Conservation (phyloP, 2,888 invertebrate genomes). For the Vannuccia rotundouncinata region DNA sequence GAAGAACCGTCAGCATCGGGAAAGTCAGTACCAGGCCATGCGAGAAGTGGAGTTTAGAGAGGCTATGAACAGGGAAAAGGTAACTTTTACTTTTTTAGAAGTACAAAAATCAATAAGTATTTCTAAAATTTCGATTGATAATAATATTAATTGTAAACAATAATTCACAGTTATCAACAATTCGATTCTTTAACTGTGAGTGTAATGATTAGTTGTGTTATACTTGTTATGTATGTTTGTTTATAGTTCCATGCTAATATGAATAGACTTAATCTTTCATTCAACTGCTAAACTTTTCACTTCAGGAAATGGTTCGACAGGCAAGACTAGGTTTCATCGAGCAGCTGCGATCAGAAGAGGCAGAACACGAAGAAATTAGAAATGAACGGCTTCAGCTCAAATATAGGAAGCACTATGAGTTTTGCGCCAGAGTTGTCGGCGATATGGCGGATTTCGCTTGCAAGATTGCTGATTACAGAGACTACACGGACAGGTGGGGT, state of each 20-base stretch:
- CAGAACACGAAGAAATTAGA: conserved; percentile 52
- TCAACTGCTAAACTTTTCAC: too few species aligned
- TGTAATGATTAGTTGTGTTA: too few species aligned
- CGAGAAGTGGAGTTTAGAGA: conserved; percentile 54
- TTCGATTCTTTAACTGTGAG: too few species aligned
- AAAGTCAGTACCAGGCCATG: conserved; percentile 52
- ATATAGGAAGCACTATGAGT: conserved; percentile 52
- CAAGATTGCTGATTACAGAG: conserved; percentile 53
- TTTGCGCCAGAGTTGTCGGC: conserved; percentile 47
- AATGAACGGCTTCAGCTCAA: conserved; percentile 49
- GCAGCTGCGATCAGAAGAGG: conserved; percentile 44
- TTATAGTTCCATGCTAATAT: too few species aligned
- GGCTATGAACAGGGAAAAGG: conserved; percentile 51
- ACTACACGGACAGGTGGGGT: conserved; percentile 53
- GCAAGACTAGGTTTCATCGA: conserved; percentile 49
- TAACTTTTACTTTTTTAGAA: background rate
- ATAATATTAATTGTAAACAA: background rate
- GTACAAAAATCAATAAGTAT: background rate
- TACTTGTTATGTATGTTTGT: too few species aligned
- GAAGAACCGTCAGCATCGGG: conserved; percentile 50
- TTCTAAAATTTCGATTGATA: background rate
- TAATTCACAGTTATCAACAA: too few species aligned
- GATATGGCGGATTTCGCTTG: conserved; percentile 52
- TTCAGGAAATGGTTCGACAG: conserved; percentile 51
- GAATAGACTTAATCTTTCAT: too few species aligned